Evolutionary conservation across 2,888 invertebrate species (phyloP).

Genomic region (Incurvaria masculella): DNA sequence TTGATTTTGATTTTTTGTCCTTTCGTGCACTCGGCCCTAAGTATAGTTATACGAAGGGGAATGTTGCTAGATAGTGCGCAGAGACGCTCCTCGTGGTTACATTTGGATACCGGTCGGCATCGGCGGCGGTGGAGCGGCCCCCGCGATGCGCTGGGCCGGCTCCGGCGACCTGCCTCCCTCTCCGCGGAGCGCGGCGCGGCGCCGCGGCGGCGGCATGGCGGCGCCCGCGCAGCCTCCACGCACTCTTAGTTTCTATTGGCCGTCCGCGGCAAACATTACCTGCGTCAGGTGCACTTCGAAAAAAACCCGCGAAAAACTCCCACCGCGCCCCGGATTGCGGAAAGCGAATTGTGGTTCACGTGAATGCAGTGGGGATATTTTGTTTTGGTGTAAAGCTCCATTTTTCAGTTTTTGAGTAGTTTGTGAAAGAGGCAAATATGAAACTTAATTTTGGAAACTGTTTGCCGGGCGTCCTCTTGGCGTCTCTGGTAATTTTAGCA

Average conservation of each 20-base stretch:
- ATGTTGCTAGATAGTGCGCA: too few relatives aligned
- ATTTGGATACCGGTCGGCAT: too few relatives aligned
- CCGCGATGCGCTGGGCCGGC: too few relatives aligned
- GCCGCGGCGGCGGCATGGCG: neutral
- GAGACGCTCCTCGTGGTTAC: too few relatives aligned
- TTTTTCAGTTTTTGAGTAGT: too few relatives aligned
- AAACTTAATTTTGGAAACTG: constrained; percentile 33
- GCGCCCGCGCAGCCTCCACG: neutral
- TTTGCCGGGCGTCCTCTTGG: constrained; percentile 39
- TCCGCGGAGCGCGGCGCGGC: neutral
- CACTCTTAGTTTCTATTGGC: neutral
- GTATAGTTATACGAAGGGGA: too few relatives aligned
- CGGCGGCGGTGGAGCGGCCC: too few relatives aligned
- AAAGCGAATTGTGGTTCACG: too few relatives aligned
- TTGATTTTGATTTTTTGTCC: too few relatives aligned
- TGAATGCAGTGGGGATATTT: too few relatives aligned
- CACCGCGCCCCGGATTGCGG: neutral
- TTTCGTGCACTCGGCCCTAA: too few relatives aligned
- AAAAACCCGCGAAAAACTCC: neutral
- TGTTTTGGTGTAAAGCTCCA: too few relatives aligned
- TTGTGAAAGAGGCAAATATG: constrained; percentile 25
- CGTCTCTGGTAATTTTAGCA: constrained; percentile 40
- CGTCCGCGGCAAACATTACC: neutral
- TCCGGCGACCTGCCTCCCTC: neutral
- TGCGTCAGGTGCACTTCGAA: neutral